phyloP scores from a whole-genome alignment of 2,888 invertebrate genomes.

The Ornithoptera alexandrae region DNA sequence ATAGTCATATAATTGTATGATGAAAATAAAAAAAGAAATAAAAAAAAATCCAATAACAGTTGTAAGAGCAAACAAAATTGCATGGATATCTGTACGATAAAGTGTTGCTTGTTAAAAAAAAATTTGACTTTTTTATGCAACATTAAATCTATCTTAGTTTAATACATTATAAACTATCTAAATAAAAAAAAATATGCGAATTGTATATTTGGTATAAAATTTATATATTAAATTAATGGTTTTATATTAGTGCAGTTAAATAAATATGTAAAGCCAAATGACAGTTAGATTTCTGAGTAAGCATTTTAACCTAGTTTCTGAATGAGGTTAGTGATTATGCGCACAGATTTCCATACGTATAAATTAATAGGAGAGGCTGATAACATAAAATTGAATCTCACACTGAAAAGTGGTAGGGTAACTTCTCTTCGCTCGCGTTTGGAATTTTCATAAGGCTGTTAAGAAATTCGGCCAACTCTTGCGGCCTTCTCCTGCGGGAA shows the following conservation, averaged over 20 bases:
- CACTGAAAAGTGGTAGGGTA: conserved; percentile 81
- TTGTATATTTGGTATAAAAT: not conserved
- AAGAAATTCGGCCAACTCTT: conserved; percentile 77
- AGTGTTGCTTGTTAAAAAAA: not conserved
- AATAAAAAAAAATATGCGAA: too few relatives aligned
- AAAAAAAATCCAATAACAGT: conserved; percentile 21
- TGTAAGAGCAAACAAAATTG: conserved; percentile 25
- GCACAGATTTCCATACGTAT: conserved; percentile 47
- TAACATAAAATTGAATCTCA: conserved; percentile 71
- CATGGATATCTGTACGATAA: conserved; percentile 30
- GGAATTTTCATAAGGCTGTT: conserved; percentile 74
- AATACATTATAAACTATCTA: too few relatives aligned
- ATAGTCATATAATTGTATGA: not conserved
- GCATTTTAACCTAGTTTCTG: not conserved
- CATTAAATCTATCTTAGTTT: too few relatives aligned
- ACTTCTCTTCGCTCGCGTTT: conserved; percentile 70
- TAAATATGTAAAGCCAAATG: not conserved
- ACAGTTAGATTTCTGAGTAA: not conserved
- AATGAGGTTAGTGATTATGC: not conserved
- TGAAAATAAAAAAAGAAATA: conserved; percentile 25
- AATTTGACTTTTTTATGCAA: too few relatives aligned
- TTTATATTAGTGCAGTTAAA: not conserved
- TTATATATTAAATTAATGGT: not conserved
- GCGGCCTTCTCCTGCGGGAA: conserved; percentile 78
- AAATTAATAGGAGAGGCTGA: conserved; percentile 42